phyloP scores from a whole-genome alignment of 2,797 vertebrate genomes.

The Pantherophis alleghaniensis region DNA sequence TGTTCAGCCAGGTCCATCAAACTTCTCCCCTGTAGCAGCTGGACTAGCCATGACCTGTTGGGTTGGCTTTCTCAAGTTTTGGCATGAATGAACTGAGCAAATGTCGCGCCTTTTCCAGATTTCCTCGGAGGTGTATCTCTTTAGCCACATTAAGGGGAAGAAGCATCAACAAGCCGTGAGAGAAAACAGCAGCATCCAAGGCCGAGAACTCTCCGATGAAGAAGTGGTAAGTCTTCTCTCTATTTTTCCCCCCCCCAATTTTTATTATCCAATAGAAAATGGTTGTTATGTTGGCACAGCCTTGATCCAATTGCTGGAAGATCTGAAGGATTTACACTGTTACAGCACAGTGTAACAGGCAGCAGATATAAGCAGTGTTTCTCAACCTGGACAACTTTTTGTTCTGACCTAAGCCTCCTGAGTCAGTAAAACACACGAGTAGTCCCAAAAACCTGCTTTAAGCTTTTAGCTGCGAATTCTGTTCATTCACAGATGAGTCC shows the following conservation, averaged over 20 bases:
- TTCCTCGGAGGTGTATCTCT: slow-evolving; percentile 97
- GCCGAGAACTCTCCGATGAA: slow-evolving; percentile 96
- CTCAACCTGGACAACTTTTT: not conserved
- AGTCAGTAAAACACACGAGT: no score
- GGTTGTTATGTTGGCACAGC: not conserved
- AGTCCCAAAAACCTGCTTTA: no score
- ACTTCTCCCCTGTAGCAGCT: not conserved
- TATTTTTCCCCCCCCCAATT: no score
- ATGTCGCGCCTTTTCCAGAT: slow-evolving; percentile 79
- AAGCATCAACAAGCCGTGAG: slow-evolving; percentile 95
- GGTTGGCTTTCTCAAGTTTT: not conserved
- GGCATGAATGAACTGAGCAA: not conserved
- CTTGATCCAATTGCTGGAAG: not conserved
- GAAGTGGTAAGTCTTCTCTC: slow-evolving; percentile 87
- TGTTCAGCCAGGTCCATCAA: no score
- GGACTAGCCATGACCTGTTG: no score
- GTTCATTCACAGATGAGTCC: no score
- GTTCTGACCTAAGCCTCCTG: no score
- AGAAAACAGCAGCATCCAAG: slow-evolving; percentile 98
- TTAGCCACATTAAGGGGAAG: slow-evolving; percentile 97
- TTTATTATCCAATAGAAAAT: not conserved
- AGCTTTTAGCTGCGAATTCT: no score
- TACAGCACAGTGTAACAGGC: not conserved
- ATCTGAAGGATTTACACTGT: not conserved
- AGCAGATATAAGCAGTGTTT: not conserved